Conservation (phyloP, 2,113 vertebrate species). For the Pluvianellus socialis region DNA sequence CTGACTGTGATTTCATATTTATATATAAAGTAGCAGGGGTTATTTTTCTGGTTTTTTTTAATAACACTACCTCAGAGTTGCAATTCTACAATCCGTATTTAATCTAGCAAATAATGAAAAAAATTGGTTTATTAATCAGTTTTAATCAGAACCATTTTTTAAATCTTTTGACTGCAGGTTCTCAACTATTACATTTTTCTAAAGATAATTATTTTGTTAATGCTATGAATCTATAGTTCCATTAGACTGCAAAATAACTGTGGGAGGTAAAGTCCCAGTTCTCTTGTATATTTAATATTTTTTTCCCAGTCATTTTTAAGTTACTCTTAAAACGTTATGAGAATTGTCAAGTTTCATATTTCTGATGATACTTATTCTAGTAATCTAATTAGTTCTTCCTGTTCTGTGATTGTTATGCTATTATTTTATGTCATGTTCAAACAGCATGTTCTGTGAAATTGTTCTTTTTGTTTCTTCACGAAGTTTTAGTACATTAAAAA, state of each 20-base stretch:
- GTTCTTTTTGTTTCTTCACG: not conserved
- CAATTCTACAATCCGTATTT: not conserved
- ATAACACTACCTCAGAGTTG: not conserved
- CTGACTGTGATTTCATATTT: not conserved
- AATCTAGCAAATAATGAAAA: not conserved
- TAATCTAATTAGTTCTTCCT: slow-evolving; percentile 46
- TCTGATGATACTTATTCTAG: slow-evolving; percentile 6
- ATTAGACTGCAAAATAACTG: not conserved
- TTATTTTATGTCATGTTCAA: slow-evolving; percentile 25
- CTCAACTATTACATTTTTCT: not conserved
- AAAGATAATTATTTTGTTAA: not conserved
- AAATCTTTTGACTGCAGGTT: not conserved
- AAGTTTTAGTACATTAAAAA: slow-evolving; percentile 5
- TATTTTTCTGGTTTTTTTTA: not conserved
- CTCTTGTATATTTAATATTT: not conserved
- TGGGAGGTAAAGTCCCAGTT: not conserved
- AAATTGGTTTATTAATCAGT: not conserved
- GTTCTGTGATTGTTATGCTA: slow-evolving; percentile 16
- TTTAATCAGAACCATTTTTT: not conserved
- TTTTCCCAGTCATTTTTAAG: not conserved
- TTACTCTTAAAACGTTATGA: not conserved
- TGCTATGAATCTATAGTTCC: not conserved
- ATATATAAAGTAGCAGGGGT: not conserved
- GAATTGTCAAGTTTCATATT: slow-evolving; percentile 24
- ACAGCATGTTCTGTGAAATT: slow-evolving; percentile 16